These are phyloP conservation scores for Elaeidobius kamerunicus DNA, from an alignment of 2,888 invertebrate species.

Conservation along the genomic window DNA sequence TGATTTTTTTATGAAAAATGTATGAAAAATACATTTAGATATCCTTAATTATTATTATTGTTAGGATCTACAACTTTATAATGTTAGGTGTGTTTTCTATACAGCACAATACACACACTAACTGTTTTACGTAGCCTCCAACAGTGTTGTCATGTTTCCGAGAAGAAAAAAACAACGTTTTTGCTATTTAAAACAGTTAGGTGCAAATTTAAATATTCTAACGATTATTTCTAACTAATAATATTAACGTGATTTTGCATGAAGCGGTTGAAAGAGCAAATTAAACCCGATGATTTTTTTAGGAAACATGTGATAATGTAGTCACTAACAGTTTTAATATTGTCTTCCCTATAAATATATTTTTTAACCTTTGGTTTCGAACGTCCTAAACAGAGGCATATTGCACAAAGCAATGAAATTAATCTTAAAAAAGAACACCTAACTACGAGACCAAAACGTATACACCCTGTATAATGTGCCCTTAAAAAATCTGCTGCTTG, in stretches of 20 bases:
- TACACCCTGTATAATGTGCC: constrained; percentile 29
- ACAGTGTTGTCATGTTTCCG: too few species aligned
- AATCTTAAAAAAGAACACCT: constrained; percentile 13
- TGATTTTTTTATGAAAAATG: constrained; percentile 23
- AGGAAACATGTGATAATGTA: too few species aligned
- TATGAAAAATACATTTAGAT: constrained; percentile 28
- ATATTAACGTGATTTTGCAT: too few species aligned
- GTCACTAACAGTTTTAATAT: too few species aligned
- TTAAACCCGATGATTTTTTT: too few species aligned
- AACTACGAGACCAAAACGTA: constrained; percentile 26
- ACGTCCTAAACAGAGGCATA: too few species aligned
- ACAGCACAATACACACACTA: neutral
- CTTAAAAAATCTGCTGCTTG: constrained; percentile 9
- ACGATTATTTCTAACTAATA: too few species aligned
- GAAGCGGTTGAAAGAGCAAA: too few species aligned
- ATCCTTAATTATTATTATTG: constrained; percentile 10
- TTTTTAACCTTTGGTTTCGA: too few species aligned
- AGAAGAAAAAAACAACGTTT: too few species aligned
- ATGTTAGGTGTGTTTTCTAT: constrained; percentile 13
- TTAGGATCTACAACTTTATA: constrained; percentile 17
- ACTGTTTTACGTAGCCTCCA: neutral
- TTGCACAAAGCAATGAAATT: constrained; percentile 16
- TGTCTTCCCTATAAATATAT: too few species aligned
- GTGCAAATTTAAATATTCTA: constrained; percentile 1
- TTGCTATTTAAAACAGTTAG: constrained; percentile 3